phyloP scores from a whole-genome alignment of 2,113 vertebrate genomes.

The Guaruba guarouba region DNA sequence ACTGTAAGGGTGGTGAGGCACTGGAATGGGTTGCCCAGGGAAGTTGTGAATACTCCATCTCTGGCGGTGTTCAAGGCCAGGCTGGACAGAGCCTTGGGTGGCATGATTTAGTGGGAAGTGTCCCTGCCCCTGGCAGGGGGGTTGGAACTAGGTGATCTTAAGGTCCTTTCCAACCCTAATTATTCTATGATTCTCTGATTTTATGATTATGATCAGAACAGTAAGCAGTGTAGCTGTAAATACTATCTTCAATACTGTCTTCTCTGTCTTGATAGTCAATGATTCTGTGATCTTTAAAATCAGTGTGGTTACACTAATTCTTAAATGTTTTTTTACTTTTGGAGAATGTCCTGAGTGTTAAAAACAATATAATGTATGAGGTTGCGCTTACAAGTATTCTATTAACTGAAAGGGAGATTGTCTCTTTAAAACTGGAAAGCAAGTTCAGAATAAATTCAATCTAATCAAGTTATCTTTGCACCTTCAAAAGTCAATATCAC shows the following conservation, averaged over 20 bases:
- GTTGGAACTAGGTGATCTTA: too few relatives aligned
- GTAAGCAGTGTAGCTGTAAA: neutral
- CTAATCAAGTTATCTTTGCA: constrained; percentile 39
- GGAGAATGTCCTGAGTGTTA: neutral
- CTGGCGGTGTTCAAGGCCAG: too few relatives aligned
- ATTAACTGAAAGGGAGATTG: neutral
- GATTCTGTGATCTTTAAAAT: neutral
- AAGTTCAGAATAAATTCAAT: constrained; percentile 2
- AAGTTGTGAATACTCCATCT: too few relatives aligned
- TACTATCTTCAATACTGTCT: neutral
- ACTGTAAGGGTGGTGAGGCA: too few relatives aligned
- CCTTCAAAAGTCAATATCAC: constrained; percentile 46
- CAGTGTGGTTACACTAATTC: neutral
- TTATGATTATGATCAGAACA: neutral
- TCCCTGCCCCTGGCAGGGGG: too few relatives aligned
- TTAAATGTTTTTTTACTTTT: neutral
- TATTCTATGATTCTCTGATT: too few relatives aligned
- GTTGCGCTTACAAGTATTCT: neutral
- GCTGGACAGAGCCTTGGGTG: too few relatives aligned
- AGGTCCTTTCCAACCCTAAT: too few relatives aligned
- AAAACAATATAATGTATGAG: neutral
- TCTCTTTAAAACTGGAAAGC: constrained; percentile 13
- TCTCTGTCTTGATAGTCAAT: neutral
- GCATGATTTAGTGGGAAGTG: too few relatives aligned
- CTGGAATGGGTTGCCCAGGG: too few relatives aligned